Percentiles rank a stretch among this genome's conserved stretches.
These are phyloP conservation scores for Thryonomys swinderianus DNA, from an alignment of 2,113 vertebrate species.

Conservation along the genomic window DNA sequence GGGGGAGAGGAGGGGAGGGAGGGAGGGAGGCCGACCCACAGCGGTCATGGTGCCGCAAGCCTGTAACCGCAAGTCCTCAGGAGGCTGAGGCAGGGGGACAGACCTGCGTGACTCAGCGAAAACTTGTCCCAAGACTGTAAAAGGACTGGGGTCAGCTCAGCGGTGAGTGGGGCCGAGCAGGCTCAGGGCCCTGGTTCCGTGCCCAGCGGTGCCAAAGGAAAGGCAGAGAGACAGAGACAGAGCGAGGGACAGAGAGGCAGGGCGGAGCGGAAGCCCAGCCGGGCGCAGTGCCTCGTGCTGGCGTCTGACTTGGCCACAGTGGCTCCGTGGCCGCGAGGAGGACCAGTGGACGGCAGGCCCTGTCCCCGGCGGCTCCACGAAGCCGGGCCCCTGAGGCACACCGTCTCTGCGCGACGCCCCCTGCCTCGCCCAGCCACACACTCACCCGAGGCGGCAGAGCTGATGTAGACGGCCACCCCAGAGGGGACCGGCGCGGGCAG, in stretches of 20 bases:
- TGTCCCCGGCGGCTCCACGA: background rate
- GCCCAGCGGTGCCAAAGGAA: background rate
- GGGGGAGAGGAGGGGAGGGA: too few relatives aligned
- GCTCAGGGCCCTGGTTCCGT: background rate
- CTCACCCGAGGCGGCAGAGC: constrained; percentile 89
- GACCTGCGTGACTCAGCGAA: background rate
- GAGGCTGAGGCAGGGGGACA: background rate
- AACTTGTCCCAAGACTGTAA: background rate
- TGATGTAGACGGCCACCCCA: constrained; percentile 87
- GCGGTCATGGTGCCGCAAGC: background rate
- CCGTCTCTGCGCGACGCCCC: background rate
- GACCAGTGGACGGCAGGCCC: background rate
- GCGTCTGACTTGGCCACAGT: background rate
- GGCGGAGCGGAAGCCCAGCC: background rate
- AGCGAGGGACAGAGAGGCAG: too few relatives aligned
- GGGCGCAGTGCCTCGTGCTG: background rate
- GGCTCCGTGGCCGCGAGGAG: background rate
- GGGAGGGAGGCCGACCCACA: background rate
- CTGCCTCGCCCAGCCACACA: background rate
- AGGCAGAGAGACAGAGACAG: background rate
- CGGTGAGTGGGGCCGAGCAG: background rate
- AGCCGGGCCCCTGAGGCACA: background rate
- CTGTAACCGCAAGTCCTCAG: background rate
- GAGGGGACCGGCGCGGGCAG: constrained; percentile 77
- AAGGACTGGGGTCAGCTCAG: background rate